phyloP scores from a whole-genome alignment of 2,797 vertebrate species.

The Neopelma chrysocephalum region DNA sequence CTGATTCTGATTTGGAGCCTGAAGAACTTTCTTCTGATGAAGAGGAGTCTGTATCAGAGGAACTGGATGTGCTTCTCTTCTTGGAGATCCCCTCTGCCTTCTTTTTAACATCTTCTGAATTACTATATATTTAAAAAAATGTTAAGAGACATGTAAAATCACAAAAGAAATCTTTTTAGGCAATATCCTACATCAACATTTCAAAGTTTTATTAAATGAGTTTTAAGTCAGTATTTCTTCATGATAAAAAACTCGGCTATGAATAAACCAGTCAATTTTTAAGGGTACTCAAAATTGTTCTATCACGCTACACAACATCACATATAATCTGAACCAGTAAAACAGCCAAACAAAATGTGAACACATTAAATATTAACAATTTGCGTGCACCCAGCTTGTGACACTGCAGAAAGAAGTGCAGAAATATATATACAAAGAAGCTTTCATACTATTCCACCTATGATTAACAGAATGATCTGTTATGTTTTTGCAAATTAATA shows the following conservation, averaged over 20 bases:
- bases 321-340: neutral
- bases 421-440: neutral
- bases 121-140: slow-evolving; percentile 43
- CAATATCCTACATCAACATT: neutral
- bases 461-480: neutral
- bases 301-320: neutral
- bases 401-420: neutral
- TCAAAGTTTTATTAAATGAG: neutral
- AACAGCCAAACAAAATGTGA: neutral
- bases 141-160: neutral
- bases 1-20: slow-evolving; percentile 78
- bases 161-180: neutral
- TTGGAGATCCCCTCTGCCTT: neutral
- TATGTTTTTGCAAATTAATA: neutral
- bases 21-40: slow-evolving; percentile 78
- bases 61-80: slow-evolving; percentile 43
- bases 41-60: slow-evolving; percentile 69
- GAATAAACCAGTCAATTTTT: neutral
- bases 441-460: neutral
- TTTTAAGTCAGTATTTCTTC: neutral
- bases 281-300: neutral
- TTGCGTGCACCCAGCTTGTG: neutral
- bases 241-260: neutral
- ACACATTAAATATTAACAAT: neutral
- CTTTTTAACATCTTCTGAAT: slow-evolving; percentile 51